A percentile compares a stretch with the other conserved stretches of the same genome.
Conservation (phyloP, 2,797 vertebrate genomes). For the Falco columbarius region DNA sequence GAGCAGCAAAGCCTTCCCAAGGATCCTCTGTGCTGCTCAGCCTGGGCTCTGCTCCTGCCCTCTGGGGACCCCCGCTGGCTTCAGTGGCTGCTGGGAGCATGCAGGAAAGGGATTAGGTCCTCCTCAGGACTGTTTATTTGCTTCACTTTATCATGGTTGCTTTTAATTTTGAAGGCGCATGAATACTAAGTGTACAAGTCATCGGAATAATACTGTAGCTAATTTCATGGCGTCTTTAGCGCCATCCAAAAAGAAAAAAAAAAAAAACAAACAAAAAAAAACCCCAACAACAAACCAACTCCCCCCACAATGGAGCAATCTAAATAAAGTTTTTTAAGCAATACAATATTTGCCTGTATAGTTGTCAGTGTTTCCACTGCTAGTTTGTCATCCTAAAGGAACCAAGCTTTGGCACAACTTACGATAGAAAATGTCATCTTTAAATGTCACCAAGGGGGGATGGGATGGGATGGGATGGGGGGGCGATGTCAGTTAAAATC, state of each 20-base stretch:
- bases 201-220: neutral
- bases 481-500: neutral
- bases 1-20: neutral
- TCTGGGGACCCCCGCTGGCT: neutral
- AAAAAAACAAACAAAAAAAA: no score
- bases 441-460: neutral
- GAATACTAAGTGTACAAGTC: neutral
- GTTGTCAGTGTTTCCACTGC: conserved; percentile 26
- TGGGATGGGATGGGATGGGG: neutral
- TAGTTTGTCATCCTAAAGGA: neutral
- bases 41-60: neutral
- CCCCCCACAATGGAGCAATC: neutral
- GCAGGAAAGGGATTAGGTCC: neutral
- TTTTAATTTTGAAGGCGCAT: neutral
- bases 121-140: neutral
- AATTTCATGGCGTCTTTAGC: neutral
- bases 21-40: accelerated
- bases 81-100: neutral
- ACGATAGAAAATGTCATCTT: neutral
- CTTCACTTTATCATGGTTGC: neutral
- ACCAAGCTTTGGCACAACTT: neutral
- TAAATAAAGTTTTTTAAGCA: conserved; percentile 33
- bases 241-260: neutral
- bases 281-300: neutral
- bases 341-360: neutral